Evolutionary conservation across 2,113 vertebrate genomes (phyloP).

Genomic region (Melanerpes formicivorus): DNA sequence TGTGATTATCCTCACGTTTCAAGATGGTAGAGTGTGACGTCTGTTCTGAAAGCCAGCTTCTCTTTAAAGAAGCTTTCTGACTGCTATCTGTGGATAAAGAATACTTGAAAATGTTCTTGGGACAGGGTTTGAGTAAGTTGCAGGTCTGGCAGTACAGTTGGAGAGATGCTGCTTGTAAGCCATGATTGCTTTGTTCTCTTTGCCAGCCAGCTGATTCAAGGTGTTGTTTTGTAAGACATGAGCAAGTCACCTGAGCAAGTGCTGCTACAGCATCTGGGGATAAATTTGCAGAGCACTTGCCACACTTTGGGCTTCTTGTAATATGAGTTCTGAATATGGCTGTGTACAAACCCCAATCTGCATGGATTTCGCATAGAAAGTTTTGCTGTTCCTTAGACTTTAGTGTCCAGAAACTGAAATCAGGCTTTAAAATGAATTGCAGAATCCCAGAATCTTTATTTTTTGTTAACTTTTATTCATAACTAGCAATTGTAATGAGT

Average conservation of each 20-base stretch:
- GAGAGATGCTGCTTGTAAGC: neutral
- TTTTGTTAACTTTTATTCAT: neutral
- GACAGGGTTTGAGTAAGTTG: neutral
- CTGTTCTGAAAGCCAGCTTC: neutral
- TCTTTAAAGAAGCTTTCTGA: neutral
- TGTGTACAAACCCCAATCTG: fast-evolving
- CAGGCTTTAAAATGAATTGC: neutral
- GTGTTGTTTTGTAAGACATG: neutral
- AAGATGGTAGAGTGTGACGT: neutral
- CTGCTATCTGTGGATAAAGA: neutral
- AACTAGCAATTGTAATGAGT: neutral
- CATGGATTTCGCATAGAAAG: neutral
- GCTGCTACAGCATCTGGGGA: neutral
- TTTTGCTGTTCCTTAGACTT: neutral
- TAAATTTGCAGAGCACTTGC: neutral
- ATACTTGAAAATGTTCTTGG: neutral
- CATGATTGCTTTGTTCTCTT: neutral
- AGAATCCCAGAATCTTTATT: neutral
- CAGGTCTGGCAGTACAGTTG: neutral
- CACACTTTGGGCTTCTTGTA: neutral
- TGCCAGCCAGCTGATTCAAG: neutral
- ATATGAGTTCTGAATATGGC: neutral
- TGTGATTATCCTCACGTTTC: neutral
- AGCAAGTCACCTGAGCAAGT: neutral
- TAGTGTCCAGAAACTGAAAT: neutral